phyloP scores from a whole-genome alignment of 2,797 vertebrate species.

The Liparis tanakae region DNA sequence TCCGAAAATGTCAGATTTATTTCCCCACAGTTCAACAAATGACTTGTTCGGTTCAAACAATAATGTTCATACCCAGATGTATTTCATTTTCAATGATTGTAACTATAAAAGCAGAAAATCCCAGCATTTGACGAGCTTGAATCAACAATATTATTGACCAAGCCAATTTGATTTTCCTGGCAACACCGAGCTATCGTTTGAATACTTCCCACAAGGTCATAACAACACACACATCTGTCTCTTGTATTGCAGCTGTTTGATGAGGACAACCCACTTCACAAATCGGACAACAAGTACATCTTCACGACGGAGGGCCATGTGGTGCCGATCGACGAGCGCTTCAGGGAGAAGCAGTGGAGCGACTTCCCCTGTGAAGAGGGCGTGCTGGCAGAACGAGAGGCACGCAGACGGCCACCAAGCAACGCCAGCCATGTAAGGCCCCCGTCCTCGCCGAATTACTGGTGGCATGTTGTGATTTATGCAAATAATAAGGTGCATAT shows the following conservation, averaged over 20 bases:
- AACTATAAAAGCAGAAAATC: neutral
- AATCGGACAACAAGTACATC: conserved; percentile 93
- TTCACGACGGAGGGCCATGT: conserved; percentile 98
- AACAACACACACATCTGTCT: neutral
- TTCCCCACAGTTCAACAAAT: neutral
- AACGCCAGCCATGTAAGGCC: conserved; percentile 88
- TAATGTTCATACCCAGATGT: neutral
- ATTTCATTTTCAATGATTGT: neutral
- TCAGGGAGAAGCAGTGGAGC: conserved; percentile 90
- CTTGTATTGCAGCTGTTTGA: conserved; percentile 89
- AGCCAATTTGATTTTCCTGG: neutral
- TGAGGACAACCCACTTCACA: conserved; percentile 96
- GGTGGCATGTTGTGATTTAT: neutral
- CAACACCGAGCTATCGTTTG: neutral
- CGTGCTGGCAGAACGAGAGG: conserved; percentile 53
- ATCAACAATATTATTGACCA: neutral
- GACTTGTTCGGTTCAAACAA: neutral
- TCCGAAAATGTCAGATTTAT: neutral
- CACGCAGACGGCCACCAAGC: conserved; percentile 60
- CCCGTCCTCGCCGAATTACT: neutral
- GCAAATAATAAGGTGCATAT: neutral
- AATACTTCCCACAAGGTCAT: neutral
- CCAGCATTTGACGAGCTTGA: neutral
- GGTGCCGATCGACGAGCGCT: conserved; percentile 90
- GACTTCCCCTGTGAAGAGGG: conserved; percentile 82